Conservation (phyloP, 2,797 vertebrate genomes). For the Adelosebastes latens region DNA sequence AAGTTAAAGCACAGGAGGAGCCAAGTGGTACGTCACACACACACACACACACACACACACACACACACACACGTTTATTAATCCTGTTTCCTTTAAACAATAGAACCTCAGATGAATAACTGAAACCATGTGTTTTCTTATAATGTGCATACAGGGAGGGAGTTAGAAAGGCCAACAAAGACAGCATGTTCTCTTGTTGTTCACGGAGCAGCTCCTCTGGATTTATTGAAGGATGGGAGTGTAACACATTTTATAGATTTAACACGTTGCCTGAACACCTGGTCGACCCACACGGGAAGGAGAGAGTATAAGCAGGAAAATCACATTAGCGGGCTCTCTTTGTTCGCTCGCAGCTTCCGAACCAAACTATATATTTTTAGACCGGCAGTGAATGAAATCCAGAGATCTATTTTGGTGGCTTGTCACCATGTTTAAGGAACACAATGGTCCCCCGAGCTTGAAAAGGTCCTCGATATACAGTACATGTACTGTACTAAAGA, state of each 20-base stretch:
- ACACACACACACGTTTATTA: slow-evolving; percentile 37
- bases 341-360: slow-evolving; percentile 60
- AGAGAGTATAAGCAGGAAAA: slow-evolving; percentile 54
- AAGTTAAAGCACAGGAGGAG: slow-evolving; percentile 80
- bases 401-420: slow-evolving; percentile 72
- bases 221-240: slow-evolving; percentile 33
- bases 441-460: slow-evolving; percentile 64
- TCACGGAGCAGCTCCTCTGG: slow-evolving; percentile 13
- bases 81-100: slow-evolving; percentile 54
- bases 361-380: slow-evolving; percentile 74
- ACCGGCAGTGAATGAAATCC: slow-evolving; percentile 61
- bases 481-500: slow-evolving; percentile 64
- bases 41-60: neutral
- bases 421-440: slow-evolving; percentile 68
- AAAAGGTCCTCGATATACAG: slow-evolving; percentile 64
- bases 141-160: slow-evolving; percentile 27
- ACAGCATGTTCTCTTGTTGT: slow-evolving; percentile 24
- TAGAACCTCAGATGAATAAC: slow-evolving; percentile 47
- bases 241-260: slow-evolving; percentile 43
- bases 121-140: slow-evolving; percentile 48
- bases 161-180: slow-evolving; percentile 4
- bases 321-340: slow-evolving; percentile 63
- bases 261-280: slow-evolving; percentile 57
- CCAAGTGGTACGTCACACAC: slow-evolving; percentile 63
- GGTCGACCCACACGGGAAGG: slow-evolving; percentile 40